Evolutionary conservation across 2,888 invertebrate species (phyloP).

Genomic region (Ypsolopha sequella): DNA sequence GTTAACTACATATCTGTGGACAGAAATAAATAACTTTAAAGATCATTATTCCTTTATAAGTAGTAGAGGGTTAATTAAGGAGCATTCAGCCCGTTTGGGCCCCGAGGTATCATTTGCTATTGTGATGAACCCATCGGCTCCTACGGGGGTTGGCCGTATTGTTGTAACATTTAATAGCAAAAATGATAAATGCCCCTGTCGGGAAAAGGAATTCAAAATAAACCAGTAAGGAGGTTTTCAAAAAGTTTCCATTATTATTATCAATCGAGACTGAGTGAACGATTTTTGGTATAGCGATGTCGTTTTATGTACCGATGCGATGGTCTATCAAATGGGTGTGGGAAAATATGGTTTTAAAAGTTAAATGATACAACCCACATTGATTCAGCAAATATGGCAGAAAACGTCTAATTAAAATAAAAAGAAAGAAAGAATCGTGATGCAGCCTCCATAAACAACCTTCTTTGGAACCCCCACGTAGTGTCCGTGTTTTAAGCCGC

Average conservation of each 20-base stretch:
- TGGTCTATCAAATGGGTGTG: slow-evolving; percentile 25
- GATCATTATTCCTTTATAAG: slow-evolving; percentile 53
- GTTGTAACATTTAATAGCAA: slow-evolving; percentile 61
- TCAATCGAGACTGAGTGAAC: neutral
- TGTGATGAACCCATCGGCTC: slow-evolving; percentile 59
- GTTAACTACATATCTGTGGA: slow-evolving; percentile 5
- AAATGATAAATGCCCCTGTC: slow-evolving; percentile 64
- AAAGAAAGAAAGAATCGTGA: slow-evolving; percentile 39
- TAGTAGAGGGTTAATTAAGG: slow-evolving; percentile 63
- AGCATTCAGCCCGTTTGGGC: slow-evolving; percentile 49
- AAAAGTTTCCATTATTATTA: neutral
- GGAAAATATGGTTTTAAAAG: neutral
- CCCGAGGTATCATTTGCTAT: slow-evolving; percentile 66
- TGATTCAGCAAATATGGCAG: slow-evolving; percentile 19
- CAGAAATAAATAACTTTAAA: slow-evolving; percentile 24
- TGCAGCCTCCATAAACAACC: slow-evolving; percentile 30
- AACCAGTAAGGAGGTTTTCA: neutral
- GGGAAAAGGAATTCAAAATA: slow-evolving; percentile 28
- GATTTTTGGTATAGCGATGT: neutral
- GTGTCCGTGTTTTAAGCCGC: slow-evolving; percentile 25
- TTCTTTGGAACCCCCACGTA: slow-evolving; percentile 61
- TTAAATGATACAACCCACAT: neutral
- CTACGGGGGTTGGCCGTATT: slow-evolving; percentile 55
- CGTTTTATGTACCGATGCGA: slow-evolving; percentile 4
- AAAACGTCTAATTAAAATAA: slow-evolving; percentile 55